Percentiles rank a stretch among this genome's conserved stretches.
Evolutionary conservation across 2,888 invertebrate species (phyloP).

Genomic region (Polymixis flavicincta): DNA sequence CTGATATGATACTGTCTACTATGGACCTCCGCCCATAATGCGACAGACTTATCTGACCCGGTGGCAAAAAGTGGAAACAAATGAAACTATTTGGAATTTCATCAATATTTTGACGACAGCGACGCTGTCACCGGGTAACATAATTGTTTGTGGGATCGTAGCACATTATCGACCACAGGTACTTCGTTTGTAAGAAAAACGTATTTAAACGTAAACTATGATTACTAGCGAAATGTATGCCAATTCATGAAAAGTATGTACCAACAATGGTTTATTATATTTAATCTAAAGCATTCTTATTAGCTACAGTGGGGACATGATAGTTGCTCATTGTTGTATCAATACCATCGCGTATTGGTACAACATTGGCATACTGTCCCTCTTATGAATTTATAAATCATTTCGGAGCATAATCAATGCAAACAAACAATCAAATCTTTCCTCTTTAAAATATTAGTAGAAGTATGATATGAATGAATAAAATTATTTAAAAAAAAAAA

Average conservation of each 20-base stretch:
- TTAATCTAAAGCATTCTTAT: not conserved
- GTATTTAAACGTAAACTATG: not conserved
- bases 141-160: not conserved
- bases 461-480: not conserved
- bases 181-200: not conserved
- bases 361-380: not conserved
- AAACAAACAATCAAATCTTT: no score
- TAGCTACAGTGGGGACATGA: not conserved
- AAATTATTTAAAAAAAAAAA: not conserved
- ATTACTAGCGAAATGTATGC: not conserved
- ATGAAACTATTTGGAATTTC: not conserved
- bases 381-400: not conserved
- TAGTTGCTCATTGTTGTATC: not conserved
- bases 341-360: not conserved
- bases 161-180: not conserved
- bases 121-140: no score
- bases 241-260: slow-evolving; percentile 2
- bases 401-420: no score
- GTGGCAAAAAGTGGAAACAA: not conserved
- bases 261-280: not conserved
- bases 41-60: no score
- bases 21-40: not conserved
- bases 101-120: not conserved
- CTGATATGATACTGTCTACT: not conserved
- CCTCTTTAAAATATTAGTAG: no score